These are phyloP conservation scores for Hydraecia micacea DNA, from an alignment of 2,888 invertebrate species.

Conservation along the genomic window DNA sequence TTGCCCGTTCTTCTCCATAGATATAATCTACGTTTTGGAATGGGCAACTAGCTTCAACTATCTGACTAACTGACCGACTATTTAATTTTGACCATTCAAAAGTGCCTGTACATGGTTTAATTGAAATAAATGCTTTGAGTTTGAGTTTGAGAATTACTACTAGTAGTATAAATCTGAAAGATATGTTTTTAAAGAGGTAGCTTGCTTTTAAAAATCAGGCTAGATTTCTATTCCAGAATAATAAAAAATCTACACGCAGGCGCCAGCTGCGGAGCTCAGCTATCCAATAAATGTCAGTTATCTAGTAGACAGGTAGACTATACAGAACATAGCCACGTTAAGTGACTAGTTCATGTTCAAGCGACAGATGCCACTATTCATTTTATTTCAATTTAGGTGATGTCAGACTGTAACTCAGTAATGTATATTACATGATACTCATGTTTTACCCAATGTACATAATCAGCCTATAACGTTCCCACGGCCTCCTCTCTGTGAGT, in stretches of 20 bases:
- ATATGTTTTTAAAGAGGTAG: neutral
- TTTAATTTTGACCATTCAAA: too few species aligned
- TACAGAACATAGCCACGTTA: slow-evolving; percentile 5
- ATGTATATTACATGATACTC: neutral
- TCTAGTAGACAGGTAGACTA: slow-evolving; percentile 2
- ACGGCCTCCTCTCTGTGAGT: too few species aligned
- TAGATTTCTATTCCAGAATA: neutral
- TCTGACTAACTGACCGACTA: too few species aligned
- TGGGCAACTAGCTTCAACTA: too few species aligned
- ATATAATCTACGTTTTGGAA: too few species aligned
- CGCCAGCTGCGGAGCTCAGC: slow-evolving; percentile 6
- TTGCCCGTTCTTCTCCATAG: too few species aligned
- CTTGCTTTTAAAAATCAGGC: neutral
- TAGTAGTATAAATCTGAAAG: neutral
- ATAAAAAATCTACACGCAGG: slow-evolving; percentile 1
- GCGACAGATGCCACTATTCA: slow-evolving; percentile 35
- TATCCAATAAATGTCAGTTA: slow-evolving; percentile 53
- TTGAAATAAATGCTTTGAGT: too few species aligned
- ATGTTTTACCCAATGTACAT: neutral
- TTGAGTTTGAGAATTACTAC: too few species aligned
- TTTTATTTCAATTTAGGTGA: slow-evolving; percentile 21
- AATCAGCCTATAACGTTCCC: too few species aligned
- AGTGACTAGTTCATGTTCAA: slow-evolving; percentile 4
- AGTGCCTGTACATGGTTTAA: too few species aligned
- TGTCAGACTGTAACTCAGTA: neutral